Evolutionary conservation across 2,113 vertebrate genomes (phyloP).

Genomic region (Gorilla gorilla): DNA sequence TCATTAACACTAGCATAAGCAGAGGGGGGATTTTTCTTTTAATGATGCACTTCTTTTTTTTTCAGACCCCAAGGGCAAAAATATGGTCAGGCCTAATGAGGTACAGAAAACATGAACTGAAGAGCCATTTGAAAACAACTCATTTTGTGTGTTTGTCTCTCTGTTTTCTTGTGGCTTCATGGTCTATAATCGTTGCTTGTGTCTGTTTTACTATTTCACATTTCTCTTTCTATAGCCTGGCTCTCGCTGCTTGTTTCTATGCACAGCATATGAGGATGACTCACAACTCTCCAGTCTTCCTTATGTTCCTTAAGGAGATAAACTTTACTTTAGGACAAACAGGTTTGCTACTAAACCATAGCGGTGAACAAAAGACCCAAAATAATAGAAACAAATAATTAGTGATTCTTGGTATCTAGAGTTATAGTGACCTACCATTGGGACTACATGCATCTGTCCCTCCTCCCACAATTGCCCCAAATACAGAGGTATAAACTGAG

Average conservation of each 20-base stretch:
- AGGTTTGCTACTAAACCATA: background rate
- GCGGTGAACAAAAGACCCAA: background rate
- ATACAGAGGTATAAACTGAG: background rate
- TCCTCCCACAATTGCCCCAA: background rate
- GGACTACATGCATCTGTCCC: background rate
- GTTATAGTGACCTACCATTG: background rate
- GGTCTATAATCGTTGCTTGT: background rate
- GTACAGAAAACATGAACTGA: background rate
- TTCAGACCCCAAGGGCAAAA: background rate
- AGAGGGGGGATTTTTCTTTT: background rate
- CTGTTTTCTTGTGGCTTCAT: background rate
- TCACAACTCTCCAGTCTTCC: background rate
- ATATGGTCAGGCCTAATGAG: background rate
- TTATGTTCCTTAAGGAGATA: background rate
- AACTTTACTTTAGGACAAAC: background rate
- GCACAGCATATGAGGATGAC: background rate
- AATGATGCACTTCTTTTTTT: background rate
- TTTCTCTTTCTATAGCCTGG: background rate
- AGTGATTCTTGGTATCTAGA: background rate
- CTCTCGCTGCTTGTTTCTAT: background rate
- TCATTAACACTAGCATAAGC: background rate
- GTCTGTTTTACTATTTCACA: background rate
- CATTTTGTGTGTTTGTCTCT: background rate
- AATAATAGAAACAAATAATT: background rate
- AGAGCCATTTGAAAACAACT: slow-evolving; percentile 10